Evolutionary conservation across 1,140 invertebrate species (phyloP).

Genomic region (Reticulitermes speratus): DNA sequence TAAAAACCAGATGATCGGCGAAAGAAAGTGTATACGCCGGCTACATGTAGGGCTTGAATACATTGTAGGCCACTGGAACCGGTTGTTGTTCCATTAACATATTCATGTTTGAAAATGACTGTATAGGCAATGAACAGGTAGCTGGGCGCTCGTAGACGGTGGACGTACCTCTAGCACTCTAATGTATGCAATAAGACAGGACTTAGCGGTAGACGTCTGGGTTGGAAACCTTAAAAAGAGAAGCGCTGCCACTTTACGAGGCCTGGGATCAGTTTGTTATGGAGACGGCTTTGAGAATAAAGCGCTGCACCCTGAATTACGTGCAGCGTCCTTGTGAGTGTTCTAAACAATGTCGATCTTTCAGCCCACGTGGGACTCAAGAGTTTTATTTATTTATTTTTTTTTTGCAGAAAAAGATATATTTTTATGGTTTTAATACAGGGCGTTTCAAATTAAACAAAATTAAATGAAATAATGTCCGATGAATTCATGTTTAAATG

Average conservation of each 20-base stretch:
- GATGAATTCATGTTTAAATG: too few relatives aligned
- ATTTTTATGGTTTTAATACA: background rate
- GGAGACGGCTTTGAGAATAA: background rate
- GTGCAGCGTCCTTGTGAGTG: background rate
- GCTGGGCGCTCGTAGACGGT: background rate
- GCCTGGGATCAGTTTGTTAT: background rate
- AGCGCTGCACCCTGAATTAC: background rate
- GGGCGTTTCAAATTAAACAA: background rate
- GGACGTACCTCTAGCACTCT: background rate
- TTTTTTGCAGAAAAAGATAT: background rate
- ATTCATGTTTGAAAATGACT: background rate
- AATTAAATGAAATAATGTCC: too few relatives aligned
- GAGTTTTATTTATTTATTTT: background rate
- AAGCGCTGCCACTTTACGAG: conserved; percentile 7
- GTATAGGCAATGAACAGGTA: background rate
- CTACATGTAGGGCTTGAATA: too few relatives aligned
- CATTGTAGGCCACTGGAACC: background rate
- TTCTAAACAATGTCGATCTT: background rate
- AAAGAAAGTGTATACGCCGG: too few relatives aligned
- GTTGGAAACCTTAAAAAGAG: background rate
- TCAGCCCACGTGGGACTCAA: background rate
- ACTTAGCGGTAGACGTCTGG: background rate
- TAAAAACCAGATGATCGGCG: too few relatives aligned
- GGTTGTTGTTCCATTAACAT: background rate
- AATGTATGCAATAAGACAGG: background rate